Percentiles rank a stretch among this genome's conserved stretches.
These are phyloP conservation scores for Drepanosiphum platanoidis DNA, from an alignment of 2,888 invertebrate genomes.

Conservation along the genomic window DNA sequence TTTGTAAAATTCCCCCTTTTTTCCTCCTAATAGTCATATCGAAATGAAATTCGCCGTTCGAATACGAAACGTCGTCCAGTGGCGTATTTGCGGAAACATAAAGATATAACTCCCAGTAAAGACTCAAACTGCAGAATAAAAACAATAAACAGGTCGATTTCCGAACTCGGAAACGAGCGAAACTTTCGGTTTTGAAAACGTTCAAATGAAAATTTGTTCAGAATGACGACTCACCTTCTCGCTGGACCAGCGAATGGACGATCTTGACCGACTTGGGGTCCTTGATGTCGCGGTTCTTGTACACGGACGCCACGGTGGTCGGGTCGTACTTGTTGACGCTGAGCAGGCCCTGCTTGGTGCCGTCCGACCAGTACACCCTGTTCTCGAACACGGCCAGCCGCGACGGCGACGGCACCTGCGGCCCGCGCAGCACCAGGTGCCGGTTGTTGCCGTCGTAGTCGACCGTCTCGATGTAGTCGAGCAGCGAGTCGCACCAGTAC, in stretches of 20 bases:
- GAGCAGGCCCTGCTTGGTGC: constrained; percentile 88
- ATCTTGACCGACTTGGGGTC: constrained; percentile 87
- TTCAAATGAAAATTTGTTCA: too few species aligned
- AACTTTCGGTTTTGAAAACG: too few species aligned
- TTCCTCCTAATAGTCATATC: too few species aligned
- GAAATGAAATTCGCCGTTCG: too few species aligned
- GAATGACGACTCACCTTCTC: constrained; percentile 73
- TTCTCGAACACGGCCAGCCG: constrained; percentile 86
- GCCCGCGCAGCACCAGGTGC: constrained; percentile 78
- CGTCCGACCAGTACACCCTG: constrained; percentile 90
- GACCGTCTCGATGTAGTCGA: constrained; percentile 95
- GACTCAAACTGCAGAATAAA: too few species aligned
- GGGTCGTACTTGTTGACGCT: constrained; percentile 86
- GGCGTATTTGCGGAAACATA: too few species aligned
- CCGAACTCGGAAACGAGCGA: too few species aligned
- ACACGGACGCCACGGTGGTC: constrained; percentile 81
- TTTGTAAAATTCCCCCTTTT: too few species aligned
- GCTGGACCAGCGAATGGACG: constrained; percentile 82
- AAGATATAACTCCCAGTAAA: too few species aligned
- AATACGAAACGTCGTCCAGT: too few species aligned
- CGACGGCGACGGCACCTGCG: constrained; percentile 82
- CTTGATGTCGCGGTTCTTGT: constrained; percentile 81
- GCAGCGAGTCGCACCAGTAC: constrained; percentile 94
- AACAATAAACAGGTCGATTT: too few species aligned
- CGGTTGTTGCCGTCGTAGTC: constrained; percentile 90